Conservation (phyloP, 2,797 vertebrate genomes). For the Sciurus vulgaris region DNA sequence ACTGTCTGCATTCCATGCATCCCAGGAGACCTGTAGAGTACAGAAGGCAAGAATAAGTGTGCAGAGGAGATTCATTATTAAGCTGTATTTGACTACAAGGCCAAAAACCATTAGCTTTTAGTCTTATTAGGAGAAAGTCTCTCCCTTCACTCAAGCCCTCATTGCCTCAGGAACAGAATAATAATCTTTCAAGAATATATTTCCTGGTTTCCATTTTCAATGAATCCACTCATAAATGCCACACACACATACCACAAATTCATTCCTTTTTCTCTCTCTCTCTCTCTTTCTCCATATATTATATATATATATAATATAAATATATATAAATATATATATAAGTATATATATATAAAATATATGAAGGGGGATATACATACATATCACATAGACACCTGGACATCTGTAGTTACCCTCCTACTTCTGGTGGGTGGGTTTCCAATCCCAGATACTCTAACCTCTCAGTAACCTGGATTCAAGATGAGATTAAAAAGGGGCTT, state of each 20-base stretch:
- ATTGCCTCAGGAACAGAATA: neutral
- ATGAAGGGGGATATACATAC: too few species aligned
- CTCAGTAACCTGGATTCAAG: neutral
- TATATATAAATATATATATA: too few species aligned
- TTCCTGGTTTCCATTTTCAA: neutral
- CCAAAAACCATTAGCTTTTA: neutral
- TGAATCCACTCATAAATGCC: neutral
- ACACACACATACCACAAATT: neutral
- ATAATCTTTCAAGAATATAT: neutral
- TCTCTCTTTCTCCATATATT: too few species aligned
- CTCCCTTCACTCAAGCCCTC: neutral
- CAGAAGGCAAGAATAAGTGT: neutral
- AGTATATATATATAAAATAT: too few species aligned
- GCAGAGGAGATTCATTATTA: neutral
- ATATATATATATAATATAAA: too few species aligned
- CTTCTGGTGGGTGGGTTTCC: slow-evolving; percentile 18
- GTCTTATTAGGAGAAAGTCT: slow-evolving; percentile 17
- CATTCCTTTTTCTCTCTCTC: too few species aligned
- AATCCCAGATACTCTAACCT: neutral
- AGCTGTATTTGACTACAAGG: neutral
- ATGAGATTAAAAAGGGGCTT: neutral
- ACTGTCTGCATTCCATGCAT: accelerated
- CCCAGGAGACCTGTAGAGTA: neutral
- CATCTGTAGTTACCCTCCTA: neutral
- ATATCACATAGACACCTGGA: neutral